These are phyloP conservation scores for Aethina tumida DNA, from an alignment of 1,140 invertebrate species.

Conservation along the genomic window DNA sequence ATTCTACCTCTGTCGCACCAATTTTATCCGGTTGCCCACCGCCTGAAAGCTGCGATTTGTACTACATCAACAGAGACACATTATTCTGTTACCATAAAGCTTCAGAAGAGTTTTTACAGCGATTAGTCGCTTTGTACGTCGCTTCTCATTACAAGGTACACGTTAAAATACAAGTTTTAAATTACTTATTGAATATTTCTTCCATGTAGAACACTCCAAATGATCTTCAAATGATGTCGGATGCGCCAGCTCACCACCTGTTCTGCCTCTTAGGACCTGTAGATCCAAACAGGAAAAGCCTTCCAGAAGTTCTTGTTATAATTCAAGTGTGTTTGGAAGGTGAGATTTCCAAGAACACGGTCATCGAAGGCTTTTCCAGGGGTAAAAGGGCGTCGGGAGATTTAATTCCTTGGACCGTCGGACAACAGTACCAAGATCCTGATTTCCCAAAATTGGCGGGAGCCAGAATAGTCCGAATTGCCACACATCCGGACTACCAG, in stretches of 20 bases:
- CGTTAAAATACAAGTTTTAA: conserved; percentile 4
- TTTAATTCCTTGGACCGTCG: conserved; percentile 96
- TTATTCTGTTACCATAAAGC: conserved; percentile 96
- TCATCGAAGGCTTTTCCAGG: conserved; percentile 66
- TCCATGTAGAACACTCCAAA: conserved; percentile 84
- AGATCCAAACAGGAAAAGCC: conserved; percentile 51
- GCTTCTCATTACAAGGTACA: conserved; percentile 92
- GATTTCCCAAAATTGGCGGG: conserved; percentile 89
- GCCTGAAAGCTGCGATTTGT: conserved; percentile 83
- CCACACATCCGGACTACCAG: conserved; percentile 97
- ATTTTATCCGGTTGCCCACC: conserved; percentile 72
- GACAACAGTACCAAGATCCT: conserved; percentile 90
- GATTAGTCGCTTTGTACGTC: conserved; percentile 87
- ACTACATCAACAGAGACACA: conserved; percentile 86
- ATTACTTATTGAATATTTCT: conserved; percentile 5
- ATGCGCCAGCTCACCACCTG: conserved; percentile 95
- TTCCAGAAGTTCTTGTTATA: conserved; percentile 89
- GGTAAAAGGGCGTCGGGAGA: conserved; percentile 90
- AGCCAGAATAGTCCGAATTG: conserved; percentile 88
- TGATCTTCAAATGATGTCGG: conserved; percentile 97
- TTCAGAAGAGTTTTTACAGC: conserved; percentile 89
- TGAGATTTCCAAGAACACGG: conserved; percentile 72
- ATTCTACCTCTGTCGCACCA: conserved; percentile 57
- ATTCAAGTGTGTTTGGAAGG: conserved; percentile 95
- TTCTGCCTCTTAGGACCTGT: conserved; percentile 91